Evolutionary conservation across 53 echinoderm and acorn worm species (phyloP).

Genomic region (Astropecten irregularis): DNA sequence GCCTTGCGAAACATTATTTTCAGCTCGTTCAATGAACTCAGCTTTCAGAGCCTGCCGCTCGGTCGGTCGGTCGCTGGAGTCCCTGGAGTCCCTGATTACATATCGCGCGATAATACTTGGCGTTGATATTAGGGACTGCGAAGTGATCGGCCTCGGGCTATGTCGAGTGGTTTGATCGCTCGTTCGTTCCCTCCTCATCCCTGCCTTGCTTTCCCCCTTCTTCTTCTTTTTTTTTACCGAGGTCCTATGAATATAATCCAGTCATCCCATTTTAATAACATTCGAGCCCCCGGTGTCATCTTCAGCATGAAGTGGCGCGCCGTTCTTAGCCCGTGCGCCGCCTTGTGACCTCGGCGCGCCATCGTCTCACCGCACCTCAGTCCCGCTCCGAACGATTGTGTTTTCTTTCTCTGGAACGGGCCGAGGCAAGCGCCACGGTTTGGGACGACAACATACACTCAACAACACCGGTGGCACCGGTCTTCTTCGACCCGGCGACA

Average conservation of each 20-base stretch:
- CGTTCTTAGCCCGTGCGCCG: slow-evolving; percentile 15
- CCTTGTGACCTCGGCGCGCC: background rate
- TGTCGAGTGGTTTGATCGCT: slow-evolving; percentile 14
- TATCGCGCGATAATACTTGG: background rate
- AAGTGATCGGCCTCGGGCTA: background rate
- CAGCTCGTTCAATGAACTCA: too few relatives aligned
- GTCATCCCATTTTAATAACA: slow-evolving; percentile 36
- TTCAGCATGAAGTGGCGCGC: slow-evolving; percentile 25
- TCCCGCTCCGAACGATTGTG: background rate
- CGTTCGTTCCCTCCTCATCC: slow-evolving; percentile 38
- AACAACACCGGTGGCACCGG: background rate
- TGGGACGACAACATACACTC: too few relatives aligned
- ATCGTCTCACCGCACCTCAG: background rate
- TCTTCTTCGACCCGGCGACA: background rate
- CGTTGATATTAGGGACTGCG: background rate
- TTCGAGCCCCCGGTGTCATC: slow-evolving; percentile 18
- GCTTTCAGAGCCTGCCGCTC: too few relatives aligned
- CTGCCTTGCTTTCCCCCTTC: background rate
- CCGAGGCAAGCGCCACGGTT: too few relatives aligned
- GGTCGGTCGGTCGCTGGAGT: too few relatives aligned
- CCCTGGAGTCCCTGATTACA: too few relatives aligned
- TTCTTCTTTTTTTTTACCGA: too few relatives aligned
- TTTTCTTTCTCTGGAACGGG: background rate
- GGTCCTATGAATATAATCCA: slow-evolving; percentile 38
- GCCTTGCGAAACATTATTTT: too few relatives aligned